Evolutionary conservation across 2,888 invertebrate genomes (phyloP).

Genomic region (Scotopteryx bipunctaria): DNA sequence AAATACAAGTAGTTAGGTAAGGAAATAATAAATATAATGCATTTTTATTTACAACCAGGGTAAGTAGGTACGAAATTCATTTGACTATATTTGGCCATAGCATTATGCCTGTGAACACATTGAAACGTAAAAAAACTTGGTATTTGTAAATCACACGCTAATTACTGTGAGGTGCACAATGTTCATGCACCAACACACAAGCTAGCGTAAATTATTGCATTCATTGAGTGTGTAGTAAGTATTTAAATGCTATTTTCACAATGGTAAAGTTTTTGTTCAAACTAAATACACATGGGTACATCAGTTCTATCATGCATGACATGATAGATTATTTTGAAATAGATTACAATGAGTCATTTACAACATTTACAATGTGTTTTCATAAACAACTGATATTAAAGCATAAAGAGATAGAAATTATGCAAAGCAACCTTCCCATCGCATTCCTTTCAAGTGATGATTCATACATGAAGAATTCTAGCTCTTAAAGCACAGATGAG

Average conservation of each 20-base stretch:
- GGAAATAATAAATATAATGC: not conserved
- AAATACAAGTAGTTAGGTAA: too few species aligned
- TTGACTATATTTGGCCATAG: conserved; percentile 25
- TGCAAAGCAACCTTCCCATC: conserved; percentile 18
- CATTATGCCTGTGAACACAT: conserved; percentile 27
- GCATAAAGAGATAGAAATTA: conserved; percentile 19
- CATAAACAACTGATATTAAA: not conserved
- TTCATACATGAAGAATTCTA: conserved; percentile 30
- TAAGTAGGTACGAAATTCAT: conserved; percentile 1
- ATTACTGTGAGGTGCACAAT: conserved; percentile 40
- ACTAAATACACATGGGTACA: not conserved
- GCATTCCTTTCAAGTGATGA: conserved; percentile 28
- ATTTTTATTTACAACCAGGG: too few species aligned
- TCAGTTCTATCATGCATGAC: not conserved
- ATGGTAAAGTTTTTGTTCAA: conserved; percentile 7
- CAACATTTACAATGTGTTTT: not conserved
- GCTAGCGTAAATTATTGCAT: conserved; percentile 43
- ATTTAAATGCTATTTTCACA: conserved; percentile 29
- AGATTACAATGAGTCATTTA: not conserved
- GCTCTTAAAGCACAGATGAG: conserved; percentile 27
- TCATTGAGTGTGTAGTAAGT: conserved; percentile 36
- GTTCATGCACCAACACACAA: conserved; percentile 47
- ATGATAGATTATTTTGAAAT: not conserved
- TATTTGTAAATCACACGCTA: conserved; percentile 35
- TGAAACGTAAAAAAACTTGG: conserved; percentile 31